Evolutionary conservation across 2,113 vertebrate genomes (phyloP).

Genomic region (Rhombomys opimus): DNA sequence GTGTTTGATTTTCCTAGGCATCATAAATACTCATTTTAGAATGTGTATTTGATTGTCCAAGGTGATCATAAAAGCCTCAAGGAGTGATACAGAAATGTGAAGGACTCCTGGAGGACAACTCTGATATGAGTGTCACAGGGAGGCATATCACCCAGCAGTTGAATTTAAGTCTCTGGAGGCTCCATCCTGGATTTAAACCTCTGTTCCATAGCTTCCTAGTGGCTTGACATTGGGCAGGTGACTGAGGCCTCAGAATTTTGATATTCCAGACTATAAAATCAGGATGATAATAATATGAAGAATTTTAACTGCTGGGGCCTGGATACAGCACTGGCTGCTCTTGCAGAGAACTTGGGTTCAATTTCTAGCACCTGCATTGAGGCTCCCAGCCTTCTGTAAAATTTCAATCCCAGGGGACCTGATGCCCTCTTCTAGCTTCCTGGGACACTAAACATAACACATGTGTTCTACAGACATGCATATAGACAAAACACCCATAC

Average conservation of each 20-base stretch:
- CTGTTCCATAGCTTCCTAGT: background rate
- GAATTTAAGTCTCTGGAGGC: background rate
- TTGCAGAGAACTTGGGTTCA: background rate
- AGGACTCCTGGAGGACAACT: conserved; percentile 36
- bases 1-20: conserved; percentile 5
- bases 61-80: conserved; percentile 10
- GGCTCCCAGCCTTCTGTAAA: background rate
- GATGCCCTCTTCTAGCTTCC: background rate
- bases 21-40: conserved; percentile 45
- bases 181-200: background rate
- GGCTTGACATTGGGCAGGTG: conserved; percentile 26
- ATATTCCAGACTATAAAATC: conserved; percentile 21
- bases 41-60: conserved; percentile 21
- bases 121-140: conserved; percentile 25
- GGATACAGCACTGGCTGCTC: background rate
- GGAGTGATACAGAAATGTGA: conserved; percentile 36
- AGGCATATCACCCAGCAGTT: background rate
- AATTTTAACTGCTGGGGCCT: background rate
- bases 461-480: background rate
- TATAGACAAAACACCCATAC: background rate
- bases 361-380: background rate
- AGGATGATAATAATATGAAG: background rate
- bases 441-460: background rate
- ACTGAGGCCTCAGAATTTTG: conserved; percentile 13
- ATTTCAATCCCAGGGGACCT: background rate